These are phyloP conservation scores for Polydrusus pterygomalis DNA, from an alignment of 2,888 invertebrate species.

Conservation along the genomic window DNA sequence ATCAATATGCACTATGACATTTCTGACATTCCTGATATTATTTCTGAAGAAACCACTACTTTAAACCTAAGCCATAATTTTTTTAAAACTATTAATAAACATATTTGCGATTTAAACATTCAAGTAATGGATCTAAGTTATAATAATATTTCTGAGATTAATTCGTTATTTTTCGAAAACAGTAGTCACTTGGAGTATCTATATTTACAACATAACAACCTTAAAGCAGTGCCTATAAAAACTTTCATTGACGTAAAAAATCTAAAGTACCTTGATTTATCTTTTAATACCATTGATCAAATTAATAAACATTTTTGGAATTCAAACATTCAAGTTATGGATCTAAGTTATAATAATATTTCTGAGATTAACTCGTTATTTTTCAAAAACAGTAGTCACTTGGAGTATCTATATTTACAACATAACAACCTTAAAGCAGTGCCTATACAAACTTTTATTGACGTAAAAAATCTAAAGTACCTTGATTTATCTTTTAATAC, in stretches of 20 bases:
- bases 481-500: conserved; percentile 19
- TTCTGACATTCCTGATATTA: background rate
- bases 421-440: conserved; percentile 9
- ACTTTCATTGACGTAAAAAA: background rate
- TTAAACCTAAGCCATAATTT: conserved; percentile 16
- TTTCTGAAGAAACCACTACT: background rate
- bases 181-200: background rate
- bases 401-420: conserved; percentile 4
- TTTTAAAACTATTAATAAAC: background rate
- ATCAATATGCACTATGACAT: background rate
- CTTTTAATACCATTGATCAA: conserved; percentile 7
- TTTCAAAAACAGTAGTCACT: background rate
- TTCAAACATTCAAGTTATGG: background rate
- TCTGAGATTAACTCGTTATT: background rate
- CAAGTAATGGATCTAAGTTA: conserved; percentile 6
- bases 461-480: background rate
- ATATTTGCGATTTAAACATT: background rate
- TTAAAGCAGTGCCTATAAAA: background rate
- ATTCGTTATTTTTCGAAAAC: background rate
- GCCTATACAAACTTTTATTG: background rate
- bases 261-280: conserved; percentile 2
- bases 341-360: conserved; percentile 16
- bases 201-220: conserved; percentile 7
- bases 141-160: background rate
- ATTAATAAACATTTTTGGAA: background rate